Base-by-base conservation (phyloP, 2,113 vertebrate species). In the Paramisgurnus dabryanus region DNA sequence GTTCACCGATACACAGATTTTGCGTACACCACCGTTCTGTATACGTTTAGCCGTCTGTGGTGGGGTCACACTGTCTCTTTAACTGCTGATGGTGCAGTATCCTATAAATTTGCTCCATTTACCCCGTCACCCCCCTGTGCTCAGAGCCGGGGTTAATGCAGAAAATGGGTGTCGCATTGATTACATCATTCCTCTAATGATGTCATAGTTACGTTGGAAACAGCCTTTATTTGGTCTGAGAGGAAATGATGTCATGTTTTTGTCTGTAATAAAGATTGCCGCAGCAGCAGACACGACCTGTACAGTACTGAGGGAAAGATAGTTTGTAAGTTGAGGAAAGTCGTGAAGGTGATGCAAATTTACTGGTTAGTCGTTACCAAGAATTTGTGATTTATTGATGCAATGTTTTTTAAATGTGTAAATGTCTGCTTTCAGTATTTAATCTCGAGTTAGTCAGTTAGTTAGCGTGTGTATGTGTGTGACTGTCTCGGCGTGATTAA, bases 181-280 rank as follows among this genome's bases (percentile, higher is more conserved):
- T 76, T 61, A 81, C 80, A 76, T 81, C 72, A 76, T 10, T 64
- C 55, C 65, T 18, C 13, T 63, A 22, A 69, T 81, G 72, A 76
- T 68, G 74, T 81, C 66, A 81, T 15, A 50, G 53, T 63, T 18
- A 34, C 49, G 53, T 45, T n/a, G 13, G n/a, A 39, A 11, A 67
- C 15, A 7, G 74, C 63, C 74, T 76, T 76, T 76, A 65, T 76
- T 66, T 76, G 74, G 63, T 53, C 60, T 6, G 5, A n/a, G 40
- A 68, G 49, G 53, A 45, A 67, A 34, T 81, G 71, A 81, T 81
- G 41, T 76, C 79, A 75, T 47, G 40, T 66, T 60, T 60, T 27
- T n/a, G 15, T 18, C 40, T 15, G 22, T 17, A 57, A 10, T 57
- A 63, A 15, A n/a, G 17, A 10, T 11, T 7, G 40, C 12, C 64